These are phyloP conservation scores for Protonemura montana DNA, from an alignment of 2,888 invertebrate genomes.

Conservation along the genomic window DNA sequence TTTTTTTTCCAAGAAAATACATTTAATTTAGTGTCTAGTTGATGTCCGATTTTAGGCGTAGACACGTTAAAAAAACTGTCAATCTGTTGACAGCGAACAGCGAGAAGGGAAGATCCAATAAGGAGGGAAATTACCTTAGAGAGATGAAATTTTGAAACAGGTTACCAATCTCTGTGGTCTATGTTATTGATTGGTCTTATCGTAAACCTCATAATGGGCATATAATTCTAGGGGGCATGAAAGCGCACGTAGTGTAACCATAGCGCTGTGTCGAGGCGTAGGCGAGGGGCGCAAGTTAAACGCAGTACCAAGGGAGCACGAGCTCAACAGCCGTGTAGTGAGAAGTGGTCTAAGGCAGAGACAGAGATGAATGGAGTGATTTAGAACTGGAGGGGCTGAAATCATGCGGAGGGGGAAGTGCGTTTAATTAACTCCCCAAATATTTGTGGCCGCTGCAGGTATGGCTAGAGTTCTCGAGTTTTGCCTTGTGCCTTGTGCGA, in stretches of 20 bases:
- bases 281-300: neutral
- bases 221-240: neutral
- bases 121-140: too few species aligned
- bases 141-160: neutral
- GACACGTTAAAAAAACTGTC: too few species aligned
- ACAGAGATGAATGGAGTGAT: constrained; percentile 40
- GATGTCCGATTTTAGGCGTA: too few species aligned
- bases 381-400: constrained; percentile 37
- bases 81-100: too few species aligned
- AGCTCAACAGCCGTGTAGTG: constrained; percentile 23
- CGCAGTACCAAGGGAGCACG: neutral
- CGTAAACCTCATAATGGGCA: neutral
- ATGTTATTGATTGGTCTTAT: neutral
- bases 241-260: neutral
- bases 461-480: neutral
- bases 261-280: neutral
- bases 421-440: constrained; percentile 48
- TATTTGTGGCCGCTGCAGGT: constrained; percentile 45
- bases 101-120: too few species aligned
- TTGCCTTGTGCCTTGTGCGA: neutral
- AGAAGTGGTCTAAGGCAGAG: constrained; percentile 14
- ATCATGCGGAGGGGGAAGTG: constrained; percentile 41
- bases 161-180: neutral
- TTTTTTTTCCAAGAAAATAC: too few species aligned
- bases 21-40: too few species aligned